phyloP scores from a whole-genome alignment of 1,140 invertebrate species.

The Solen grandis region DNA sequence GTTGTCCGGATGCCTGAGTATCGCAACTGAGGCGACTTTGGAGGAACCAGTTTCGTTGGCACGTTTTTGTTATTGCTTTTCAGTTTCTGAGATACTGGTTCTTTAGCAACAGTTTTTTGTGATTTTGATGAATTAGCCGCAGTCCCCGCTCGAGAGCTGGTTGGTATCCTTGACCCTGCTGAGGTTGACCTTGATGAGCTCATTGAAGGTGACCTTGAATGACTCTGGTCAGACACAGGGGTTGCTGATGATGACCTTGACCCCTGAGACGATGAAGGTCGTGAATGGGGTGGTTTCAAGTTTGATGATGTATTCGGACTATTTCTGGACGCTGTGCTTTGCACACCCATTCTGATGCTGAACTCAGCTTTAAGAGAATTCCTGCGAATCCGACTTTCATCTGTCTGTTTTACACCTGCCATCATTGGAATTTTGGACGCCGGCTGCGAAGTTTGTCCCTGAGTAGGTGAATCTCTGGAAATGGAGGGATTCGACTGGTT shows the following conservation, averaged over 20 bases:
- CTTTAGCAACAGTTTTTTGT: not conserved
- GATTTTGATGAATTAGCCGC: not conserved
- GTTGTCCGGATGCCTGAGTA: constrained; percentile 38
- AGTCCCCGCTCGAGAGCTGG: not conserved
- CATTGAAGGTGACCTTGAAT: constrained; percentile 36
- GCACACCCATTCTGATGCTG: constrained; percentile 36
- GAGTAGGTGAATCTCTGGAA: constrained; percentile 6
- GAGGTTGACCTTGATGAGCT: constrained; percentile 36
- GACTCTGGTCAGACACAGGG: constrained; percentile 17
- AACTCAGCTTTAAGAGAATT: constrained; percentile 48
- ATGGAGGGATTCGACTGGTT: constrained; percentile 35
- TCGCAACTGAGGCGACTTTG: constrained; percentile 34
- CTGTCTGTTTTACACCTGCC: constrained; percentile 6
- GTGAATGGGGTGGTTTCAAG: constrained; percentile 24
- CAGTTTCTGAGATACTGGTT: not conserved
- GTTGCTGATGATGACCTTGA: constrained; percentile 21
- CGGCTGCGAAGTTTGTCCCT: constrained; percentile 17
- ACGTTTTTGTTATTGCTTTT: not conserved
- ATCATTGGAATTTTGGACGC: constrained; percentile 39
- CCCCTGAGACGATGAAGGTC: not conserved
- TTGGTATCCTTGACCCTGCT: constrained; percentile 41
- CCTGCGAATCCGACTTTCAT: constrained; percentile 20
- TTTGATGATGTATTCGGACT: constrained; percentile 7
- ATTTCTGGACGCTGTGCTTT: constrained; percentile 2
- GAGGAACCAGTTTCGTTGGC: constrained; percentile 22